phyloP scores from a whole-genome alignment of 2,888 invertebrate species.

The Stenolophus ochropezus region DNA sequence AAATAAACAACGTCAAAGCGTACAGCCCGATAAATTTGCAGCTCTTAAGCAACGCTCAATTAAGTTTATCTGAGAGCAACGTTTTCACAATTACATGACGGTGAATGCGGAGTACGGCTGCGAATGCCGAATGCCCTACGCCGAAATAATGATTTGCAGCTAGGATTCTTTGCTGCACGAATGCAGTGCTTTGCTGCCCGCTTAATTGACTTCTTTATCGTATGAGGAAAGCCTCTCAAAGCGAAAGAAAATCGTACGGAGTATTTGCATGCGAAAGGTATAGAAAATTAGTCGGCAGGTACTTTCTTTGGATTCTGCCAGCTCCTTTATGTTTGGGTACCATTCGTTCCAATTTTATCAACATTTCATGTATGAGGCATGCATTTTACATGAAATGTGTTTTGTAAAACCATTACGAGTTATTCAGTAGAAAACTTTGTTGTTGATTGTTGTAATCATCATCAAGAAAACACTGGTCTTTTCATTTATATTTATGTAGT shows the following conservation, averaged over 20 bases:
- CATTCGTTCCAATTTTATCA: background rate
- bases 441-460: too few relatives aligned
- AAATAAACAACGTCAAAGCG: slow-evolving; percentile 53
- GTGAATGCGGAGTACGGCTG: background rate
- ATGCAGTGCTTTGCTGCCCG: background rate
- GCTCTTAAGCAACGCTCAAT: slow-evolving; percentile 53
- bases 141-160: slow-evolving; percentile 51
- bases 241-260: background rate
- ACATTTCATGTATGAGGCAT: background rate
- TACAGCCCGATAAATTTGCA: slow-evolving; percentile 51
- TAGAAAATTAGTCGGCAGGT: background rate
- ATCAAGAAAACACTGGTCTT: too few relatives aligned
- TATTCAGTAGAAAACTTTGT: too few relatives aligned
- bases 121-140: background rate
- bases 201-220: slow-evolving; percentile 38
- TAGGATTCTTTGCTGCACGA: slow-evolving; percentile 41
- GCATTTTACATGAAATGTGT: too few relatives aligned
- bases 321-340: background rate
- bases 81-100: slow-evolving; percentile 41
- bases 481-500: too few relatives aligned
- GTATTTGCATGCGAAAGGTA: background rate
- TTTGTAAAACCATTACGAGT: too few relatives aligned
- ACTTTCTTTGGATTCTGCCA: background rate
- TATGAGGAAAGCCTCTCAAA: slow-evolving; percentile 30
- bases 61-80: slow-evolving; percentile 34